Base-by-base conservation (phyloP, 2,113 vertebrate species). In the Phalacrocorax carbo region DNA sequence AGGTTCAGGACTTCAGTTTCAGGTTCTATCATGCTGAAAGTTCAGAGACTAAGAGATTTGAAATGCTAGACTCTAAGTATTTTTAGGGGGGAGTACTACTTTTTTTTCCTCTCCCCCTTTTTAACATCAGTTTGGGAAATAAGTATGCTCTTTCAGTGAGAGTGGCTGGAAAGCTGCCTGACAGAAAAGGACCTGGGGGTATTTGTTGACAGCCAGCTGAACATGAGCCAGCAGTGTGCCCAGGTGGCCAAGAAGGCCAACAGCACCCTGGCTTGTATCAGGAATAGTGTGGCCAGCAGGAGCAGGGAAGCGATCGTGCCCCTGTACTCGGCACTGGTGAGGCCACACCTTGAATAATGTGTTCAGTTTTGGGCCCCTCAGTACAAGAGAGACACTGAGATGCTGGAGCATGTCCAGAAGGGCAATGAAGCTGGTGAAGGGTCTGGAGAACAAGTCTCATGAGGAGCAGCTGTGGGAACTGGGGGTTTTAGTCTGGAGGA, bases 301-400 rank as follows among this genome's bases (percentile, higher is more conserved):
- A 62, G 2, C 1, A 62, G 21, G 5, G 14, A 38, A 29, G 38
- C 3, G 17, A 38, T 27, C 1, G 0, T 46, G 1, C 8, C 21
- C 8, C 32, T 52, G 7, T 25, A 38, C 38, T 38, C 38, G 10
- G 38, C 38, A 44, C 52, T 46, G 16, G 16, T 48, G 52, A 82
- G 34, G 64, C 64, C 5, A 2, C 32, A 44, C 32, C 15, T n/a
- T 2, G 3, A 34, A 20, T n/a, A 13, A 7, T 36, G 26, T 15
- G 15, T 46, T 15, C 38, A 66, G 51, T 30, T 46, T 82, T 30
- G 34, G 64, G 27, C 5, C 32, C 25, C 51, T 62, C 36, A 27
- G 10, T 29, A 32, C 13, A 58, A 58, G 27, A 69, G 7, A 12
- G 16, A 38, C 19, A 48, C 2, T 20, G 58, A 73, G 26, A 9